phyloP scores from a whole-genome alignment of 2,888 invertebrate species.

The Harpalus rubripes region DNA sequence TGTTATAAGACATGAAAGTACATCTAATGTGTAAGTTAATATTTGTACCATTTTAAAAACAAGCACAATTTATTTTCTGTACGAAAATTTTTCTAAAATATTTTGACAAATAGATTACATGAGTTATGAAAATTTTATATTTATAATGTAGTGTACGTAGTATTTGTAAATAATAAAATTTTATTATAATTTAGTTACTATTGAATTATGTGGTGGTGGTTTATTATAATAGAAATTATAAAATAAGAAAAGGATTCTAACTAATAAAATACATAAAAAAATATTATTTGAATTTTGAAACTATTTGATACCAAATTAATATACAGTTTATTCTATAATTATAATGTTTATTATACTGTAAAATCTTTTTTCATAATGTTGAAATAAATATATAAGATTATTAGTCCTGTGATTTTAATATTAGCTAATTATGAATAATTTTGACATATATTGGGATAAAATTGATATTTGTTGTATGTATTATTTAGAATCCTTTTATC shows the following conservation, averaged over 20 bases:
- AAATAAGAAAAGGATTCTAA: background rate
- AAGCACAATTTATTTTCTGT: slow-evolving; percentile 14
- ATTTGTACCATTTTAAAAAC: slow-evolving; percentile 26
- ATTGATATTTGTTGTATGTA: background rate
- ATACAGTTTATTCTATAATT: too few relatives aligned
- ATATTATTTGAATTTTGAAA: background rate
- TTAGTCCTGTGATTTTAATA: too few relatives aligned
- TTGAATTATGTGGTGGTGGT: background rate
- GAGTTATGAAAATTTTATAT: background rate
- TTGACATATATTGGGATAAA: too few relatives aligned
- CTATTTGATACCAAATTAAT: too few relatives aligned
- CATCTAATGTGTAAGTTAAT: slow-evolving; percentile 20
- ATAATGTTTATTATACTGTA: too few relatives aligned
- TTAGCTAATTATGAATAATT: too few relatives aligned
- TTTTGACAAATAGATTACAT: background rate
- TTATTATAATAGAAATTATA: background rate
- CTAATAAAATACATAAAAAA: background rate
- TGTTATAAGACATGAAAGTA: background rate
- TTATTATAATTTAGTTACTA: background rate
- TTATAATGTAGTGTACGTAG: background rate
- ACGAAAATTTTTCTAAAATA: background rate
- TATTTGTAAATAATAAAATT: background rate
- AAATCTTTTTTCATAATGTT: too few relatives aligned
- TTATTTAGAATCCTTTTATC: background rate
- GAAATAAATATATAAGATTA: too few relatives aligned